Evolutionary conservation across 1,140 invertebrate species (phyloP), one percentile per base, ranked within the genome.

Genomic region (Teleopsis dalmanni): DNA sequence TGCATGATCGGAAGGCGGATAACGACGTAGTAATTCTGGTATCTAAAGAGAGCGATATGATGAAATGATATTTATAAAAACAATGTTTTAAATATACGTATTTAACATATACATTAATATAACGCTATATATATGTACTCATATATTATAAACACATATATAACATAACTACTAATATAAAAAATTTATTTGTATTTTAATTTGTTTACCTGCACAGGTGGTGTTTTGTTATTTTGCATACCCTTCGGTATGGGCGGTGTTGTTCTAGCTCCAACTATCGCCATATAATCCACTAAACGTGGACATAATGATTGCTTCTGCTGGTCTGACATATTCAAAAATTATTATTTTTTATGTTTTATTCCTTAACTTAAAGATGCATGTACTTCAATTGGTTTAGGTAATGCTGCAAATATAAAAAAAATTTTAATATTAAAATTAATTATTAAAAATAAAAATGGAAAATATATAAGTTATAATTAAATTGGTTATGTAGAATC

Each of bases 1-100:
- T 66, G 88, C 85, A 72, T 99, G 96, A 73, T 99, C 95, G 53
- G 95, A 91, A 7, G 91, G 78, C 0, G 96, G 96, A 74, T 98
- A 99, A n/a, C 95, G 80, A 26, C 95, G 80, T n/a, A 96, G 73
- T 14, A 95, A 74, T 73, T 95, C 90, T 26, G 92, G 91, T 14
- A 87, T 78, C 82, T 91, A 34, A 9, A 36, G 48, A 13, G 2
- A 37, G 27, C 27, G 7, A 29, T 29, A 29, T 8, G 27, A 8
- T 8, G 13, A 29, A 29, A 29, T 29, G n/a, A n/a, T n/a, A n/a
- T n/a, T n/a, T n/a, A n/a, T n/a, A n/a, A n/a, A n/a, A n/a, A n/a
- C n/a, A n/a, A 13, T 29, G 27, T 7, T 8, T 8, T 29, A 13
- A 29, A 13, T 29, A 8, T 13, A 29, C 27, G 7, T 29, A 29